Conservation (phyloP, 2,113 vertebrate species). For the Hemiprocne comata region DNA sequence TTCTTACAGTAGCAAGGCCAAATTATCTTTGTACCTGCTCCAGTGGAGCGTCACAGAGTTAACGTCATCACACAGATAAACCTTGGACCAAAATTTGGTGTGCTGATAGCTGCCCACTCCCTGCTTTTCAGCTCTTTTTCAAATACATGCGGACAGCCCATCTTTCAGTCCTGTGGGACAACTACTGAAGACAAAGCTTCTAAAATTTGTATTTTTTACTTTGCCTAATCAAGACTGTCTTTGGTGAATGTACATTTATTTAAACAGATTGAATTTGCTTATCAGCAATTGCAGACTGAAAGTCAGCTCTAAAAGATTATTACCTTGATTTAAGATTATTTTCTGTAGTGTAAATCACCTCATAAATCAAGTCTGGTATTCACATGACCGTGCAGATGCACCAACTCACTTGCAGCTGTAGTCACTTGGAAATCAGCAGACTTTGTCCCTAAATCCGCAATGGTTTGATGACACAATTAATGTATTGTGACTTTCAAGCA, state of each 20-base stretch:
- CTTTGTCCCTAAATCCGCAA: background rate
- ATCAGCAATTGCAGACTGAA: background rate
- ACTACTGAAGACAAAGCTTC: background rate
- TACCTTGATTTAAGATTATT: background rate
- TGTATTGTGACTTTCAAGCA: background rate
- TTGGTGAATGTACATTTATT: background rate
- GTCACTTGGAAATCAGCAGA: background rate
- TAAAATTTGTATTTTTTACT: background rate
- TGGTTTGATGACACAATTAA: background rate
- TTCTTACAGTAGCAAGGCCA: background rate
- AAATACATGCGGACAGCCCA: background rate
- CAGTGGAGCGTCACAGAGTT: background rate
- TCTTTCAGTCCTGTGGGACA: background rate
- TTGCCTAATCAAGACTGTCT: background rate
- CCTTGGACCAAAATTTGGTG: background rate
- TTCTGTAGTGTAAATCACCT: background rate
- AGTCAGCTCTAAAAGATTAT: background rate
- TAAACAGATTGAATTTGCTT: background rate
- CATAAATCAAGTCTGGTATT: conserved; percentile 10
- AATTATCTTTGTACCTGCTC: background rate
- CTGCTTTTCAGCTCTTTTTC: background rate
- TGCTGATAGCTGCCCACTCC: background rate
- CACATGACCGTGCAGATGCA: background rate
- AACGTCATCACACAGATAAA: background rate
- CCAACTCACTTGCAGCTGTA: background rate